phyloP scores from a whole-genome alignment of 2,888 invertebrate species.

The Axea sp. region DNA sequence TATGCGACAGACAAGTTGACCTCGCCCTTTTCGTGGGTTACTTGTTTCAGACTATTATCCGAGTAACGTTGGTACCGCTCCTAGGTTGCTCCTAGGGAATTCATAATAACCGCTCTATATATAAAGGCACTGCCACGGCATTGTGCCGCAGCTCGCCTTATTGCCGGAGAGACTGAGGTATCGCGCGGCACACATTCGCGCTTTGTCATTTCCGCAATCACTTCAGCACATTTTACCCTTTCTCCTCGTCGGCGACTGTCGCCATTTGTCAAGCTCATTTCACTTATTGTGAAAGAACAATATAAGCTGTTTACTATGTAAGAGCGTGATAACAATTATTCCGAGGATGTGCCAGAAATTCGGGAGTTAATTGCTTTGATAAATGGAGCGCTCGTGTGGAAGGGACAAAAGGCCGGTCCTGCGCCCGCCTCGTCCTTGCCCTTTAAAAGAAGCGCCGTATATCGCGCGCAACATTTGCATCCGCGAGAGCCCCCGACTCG shows the following conservation, averaged over 20 bases:
- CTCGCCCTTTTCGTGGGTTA: slow-evolving; percentile 72
- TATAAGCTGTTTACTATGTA: slow-evolving; percentile 43
- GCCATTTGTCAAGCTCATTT: slow-evolving; percentile 52
- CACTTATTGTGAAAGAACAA: slow-evolving; percentile 48
- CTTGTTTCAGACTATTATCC: slow-evolving; percentile 73
- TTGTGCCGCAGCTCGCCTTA: slow-evolving; percentile 57
- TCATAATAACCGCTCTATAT: slow-evolving; percentile 73
- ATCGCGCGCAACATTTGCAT: slow-evolving; percentile 7
- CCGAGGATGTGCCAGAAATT: slow-evolving; percentile 40
- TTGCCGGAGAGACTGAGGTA: slow-evolving; percentile 33
- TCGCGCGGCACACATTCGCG: slow-evolving; percentile 51
- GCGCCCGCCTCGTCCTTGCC: too few relatives aligned
- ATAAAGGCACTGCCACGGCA: slow-evolving; percentile 50
- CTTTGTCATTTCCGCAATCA: slow-evolving; percentile 57
- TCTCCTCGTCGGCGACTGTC: slow-evolving; percentile 25
- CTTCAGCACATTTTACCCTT: slow-evolving; percentile 49
- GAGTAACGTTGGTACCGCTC: slow-evolving; percentile 68
- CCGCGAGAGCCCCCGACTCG: too few relatives aligned
- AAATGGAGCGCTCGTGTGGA: slow-evolving; percentile 29
- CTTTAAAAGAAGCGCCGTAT: slow-evolving; percentile 12
- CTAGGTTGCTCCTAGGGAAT: slow-evolving; percentile 71
- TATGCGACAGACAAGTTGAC: slow-evolving; percentile 74
- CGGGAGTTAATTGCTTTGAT: slow-evolving; percentile 49
- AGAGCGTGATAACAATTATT: slow-evolving; percentile 47
- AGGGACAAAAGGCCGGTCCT: too few relatives aligned